Conservation (phyloP, 2,113 vertebrate genomes). For the Pavo muticus region DNA sequence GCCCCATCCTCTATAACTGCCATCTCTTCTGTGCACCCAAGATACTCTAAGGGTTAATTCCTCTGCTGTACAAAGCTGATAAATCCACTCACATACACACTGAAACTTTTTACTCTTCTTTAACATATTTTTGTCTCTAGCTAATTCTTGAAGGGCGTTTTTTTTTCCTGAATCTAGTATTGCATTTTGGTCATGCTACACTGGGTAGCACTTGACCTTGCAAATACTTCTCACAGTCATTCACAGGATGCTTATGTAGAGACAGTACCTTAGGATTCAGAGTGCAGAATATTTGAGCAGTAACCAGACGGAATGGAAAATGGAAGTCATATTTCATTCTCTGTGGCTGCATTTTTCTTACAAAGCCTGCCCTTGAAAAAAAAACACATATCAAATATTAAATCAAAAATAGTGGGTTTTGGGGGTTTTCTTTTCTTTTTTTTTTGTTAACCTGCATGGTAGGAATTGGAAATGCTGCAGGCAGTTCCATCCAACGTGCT, state of each 20-base stretch:
- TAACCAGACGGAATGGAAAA: constrained; percentile 76
- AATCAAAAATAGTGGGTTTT: constrained; percentile 71
- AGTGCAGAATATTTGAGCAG: constrained; percentile 75
- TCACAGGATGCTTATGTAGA: constrained; percentile 25
- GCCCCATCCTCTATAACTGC: not conserved
- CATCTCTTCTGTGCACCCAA: not conserved
- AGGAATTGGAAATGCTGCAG: constrained; percentile 72
- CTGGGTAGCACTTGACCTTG: constrained; percentile 70
- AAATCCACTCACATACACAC: not conserved
- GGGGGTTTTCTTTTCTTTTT: too few relatives aligned
- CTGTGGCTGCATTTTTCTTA: constrained; percentile 72
- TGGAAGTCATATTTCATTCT: constrained; percentile 80
- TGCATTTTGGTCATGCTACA: constrained; percentile 11
- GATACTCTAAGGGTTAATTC: not conserved
- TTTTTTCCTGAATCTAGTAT: not conserved
- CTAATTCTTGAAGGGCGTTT: not conserved
- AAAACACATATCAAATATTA: constrained; percentile 75
- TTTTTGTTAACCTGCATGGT: constrained; percentile 52
- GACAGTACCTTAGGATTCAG: constrained; percentile 52
- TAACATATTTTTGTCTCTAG: not conserved
- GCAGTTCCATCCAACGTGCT: constrained; percentile 29
- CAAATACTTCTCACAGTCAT: constrained; percentile 40
- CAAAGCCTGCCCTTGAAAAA: constrained; percentile 79
- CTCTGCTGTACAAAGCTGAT: not conserved
- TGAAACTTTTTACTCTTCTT: not conserved